Conservation (phyloP, 2,888 invertebrate species). For the Parnassius orleans region DNA sequence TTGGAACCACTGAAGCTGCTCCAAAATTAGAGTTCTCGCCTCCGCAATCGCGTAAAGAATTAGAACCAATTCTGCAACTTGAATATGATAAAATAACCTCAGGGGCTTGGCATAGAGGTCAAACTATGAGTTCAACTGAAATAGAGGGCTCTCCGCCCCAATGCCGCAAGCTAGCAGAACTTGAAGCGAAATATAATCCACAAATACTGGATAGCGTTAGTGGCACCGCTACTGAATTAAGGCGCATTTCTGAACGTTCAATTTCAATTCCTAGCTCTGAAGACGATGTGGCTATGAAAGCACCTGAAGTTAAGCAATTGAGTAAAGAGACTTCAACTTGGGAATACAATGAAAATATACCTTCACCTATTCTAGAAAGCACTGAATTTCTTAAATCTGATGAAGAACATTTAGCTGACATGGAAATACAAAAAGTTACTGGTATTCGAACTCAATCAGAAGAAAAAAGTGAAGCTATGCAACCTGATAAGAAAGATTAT, state of each 20-base stretch:
- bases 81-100: slow-evolving; percentile 86
- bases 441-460: slow-evolving; percentile 59
- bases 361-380: slow-evolving; percentile 83
- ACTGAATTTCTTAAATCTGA: slow-evolving; percentile 82
- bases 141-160: slow-evolving; percentile 89
- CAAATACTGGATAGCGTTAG: slow-evolving; percentile 83
- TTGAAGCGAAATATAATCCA: slow-evolving; percentile 84
- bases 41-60: slow-evolving; percentile 87
- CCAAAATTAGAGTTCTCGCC: slow-evolving; percentile 88
- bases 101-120: slow-evolving; percentile 84
- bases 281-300: slow-evolving; percentile 84
- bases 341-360: slow-evolving; percentile 84
- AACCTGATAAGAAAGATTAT: slow-evolving; percentile 53
- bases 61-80: slow-evolving; percentile 86
- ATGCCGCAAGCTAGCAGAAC: slow-evolving; percentile 83
- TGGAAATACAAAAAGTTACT: slow-evolving; percentile 80
- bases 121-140: slow-evolving; percentile 89
- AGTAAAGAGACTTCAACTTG: slow-evolving; percentile 80
- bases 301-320: slow-evolving; percentile 72
- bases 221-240: slow-evolving; percentile 84
- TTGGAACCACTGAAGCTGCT: slow-evolving; percentile 87
- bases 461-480: slow-evolving; percentile 51
- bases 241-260: slow-evolving; percentile 87
- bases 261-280: slow-evolving; percentile 89
- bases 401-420: slow-evolving; percentile 78